phyloP scores from a whole-genome alignment of 1,140 invertebrate genomes.

The Drosophila kurseongensis region DNA sequence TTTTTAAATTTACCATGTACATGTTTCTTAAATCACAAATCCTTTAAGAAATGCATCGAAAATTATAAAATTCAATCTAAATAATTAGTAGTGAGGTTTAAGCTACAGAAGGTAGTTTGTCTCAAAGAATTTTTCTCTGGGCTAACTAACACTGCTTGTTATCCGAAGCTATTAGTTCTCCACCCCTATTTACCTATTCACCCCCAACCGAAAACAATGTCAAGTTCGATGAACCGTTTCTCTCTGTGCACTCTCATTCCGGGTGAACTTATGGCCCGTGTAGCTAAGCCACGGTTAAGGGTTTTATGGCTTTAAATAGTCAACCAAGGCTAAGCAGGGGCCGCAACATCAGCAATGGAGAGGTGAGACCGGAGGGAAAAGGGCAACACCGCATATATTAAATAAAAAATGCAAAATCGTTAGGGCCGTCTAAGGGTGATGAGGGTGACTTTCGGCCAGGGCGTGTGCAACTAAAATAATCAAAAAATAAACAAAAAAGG shows the following conservation, averaged over 20 bases:
- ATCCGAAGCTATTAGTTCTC: background rate
- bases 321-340: constrained; percentile 51
- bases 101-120: background rate
- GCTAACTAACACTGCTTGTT: no score
- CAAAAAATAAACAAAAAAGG: constrained; percentile 52
- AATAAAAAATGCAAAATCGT: constrained; percentile 68
- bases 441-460: constrained; percentile 28
- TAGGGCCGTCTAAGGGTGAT: constrained; percentile 40
- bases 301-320: constrained; percentile 65
- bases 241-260: constrained; percentile 48
- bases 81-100: background rate
- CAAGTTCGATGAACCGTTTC: constrained; percentile 38
- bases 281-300: constrained; percentile 63
- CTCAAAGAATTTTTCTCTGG: background rate
- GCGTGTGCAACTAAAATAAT: constrained; percentile 70
- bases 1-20: no score
- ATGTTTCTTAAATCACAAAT: no score
- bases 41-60: background rate
- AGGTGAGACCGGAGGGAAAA: background rate
- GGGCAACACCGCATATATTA: constrained; percentile 61
- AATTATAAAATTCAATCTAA: background rate
- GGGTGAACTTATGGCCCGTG: constrained; percentile 53
- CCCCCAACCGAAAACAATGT: constrained; percentile 5
- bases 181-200: background rate
- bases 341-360: constrained; percentile 27